Evolutionary conservation across 2,113 vertebrate genomes (phyloP).

Genomic region (Microtus ochrogaster): DNA sequence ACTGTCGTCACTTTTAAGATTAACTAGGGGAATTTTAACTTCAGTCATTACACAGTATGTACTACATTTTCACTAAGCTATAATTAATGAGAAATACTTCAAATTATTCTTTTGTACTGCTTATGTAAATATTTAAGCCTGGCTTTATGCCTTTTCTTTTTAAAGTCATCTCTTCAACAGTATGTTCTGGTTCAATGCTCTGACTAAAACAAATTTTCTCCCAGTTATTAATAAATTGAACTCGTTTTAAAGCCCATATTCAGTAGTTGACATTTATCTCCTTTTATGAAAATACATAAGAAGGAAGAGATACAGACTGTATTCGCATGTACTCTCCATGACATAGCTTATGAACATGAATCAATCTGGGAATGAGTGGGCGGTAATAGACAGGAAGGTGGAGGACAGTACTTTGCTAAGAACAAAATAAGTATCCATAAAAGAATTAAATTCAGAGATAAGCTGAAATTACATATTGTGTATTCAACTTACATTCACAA

Average conservation of each 20-base stretch:
- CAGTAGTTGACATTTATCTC: neutral
- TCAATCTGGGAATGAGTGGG: neutral
- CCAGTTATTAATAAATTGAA: neutral
- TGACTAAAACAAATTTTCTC: slow-evolving; percentile 35
- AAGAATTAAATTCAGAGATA: slow-evolving; percentile 32
- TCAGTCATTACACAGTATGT: neutral
- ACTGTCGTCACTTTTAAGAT: slow-evolving; percentile 12
- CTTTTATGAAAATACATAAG: slow-evolving; percentile 15
- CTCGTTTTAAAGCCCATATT: slow-evolving; percentile 28
- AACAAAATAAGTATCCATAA: neutral
- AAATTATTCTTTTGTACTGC: neutral
- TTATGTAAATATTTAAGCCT: neutral
- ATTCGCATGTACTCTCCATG: neutral
- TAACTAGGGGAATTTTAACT: slow-evolving; percentile 10
- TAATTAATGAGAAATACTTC: slow-evolving; percentile 16
- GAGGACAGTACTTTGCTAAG: neutral
- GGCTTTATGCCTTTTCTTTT: neutral
- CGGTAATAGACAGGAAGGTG: neutral
- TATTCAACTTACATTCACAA: neutral
- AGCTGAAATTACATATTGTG: neutral
- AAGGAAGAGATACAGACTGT: neutral
- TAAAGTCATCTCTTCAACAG: neutral
- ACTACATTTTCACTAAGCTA: neutral
- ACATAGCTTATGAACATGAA: neutral
- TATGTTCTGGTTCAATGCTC: neutral